Percentiles rank a stretch among this genome's conserved stretches.
Conservation (phyloP, 1,140 invertebrate species). For the Drosophila chauvacae region DNA sequence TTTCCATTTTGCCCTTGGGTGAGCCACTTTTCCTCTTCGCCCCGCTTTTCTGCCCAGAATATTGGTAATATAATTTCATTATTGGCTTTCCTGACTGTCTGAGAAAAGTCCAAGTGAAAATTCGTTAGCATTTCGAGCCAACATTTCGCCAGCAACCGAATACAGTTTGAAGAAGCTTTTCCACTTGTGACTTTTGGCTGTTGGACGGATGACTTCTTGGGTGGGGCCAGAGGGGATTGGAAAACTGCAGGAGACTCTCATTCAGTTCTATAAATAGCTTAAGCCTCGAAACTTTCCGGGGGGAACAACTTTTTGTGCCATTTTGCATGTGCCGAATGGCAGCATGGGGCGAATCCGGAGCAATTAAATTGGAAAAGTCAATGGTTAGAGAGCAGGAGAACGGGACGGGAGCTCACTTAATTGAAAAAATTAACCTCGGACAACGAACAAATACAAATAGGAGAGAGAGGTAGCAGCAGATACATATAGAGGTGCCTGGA, state of each 20-base stretch:
- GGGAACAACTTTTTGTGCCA: slow-evolving; percentile 33
- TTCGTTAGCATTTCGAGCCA: slow-evolving; percentile 19
- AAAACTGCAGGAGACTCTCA: slow-evolving; percentile 25
- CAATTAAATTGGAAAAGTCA: slow-evolving; percentile 57
- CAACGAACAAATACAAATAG: slow-evolving; percentile 50
- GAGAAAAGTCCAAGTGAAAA: slow-evolving; percentile 23
- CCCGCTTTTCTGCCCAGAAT: slow-evolving; percentile 11
- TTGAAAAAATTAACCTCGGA: slow-evolving; percentile 75
- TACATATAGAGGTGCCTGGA: slow-evolving; percentile 38
- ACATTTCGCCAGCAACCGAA: slow-evolving; percentile 29
- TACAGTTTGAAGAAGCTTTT: slow-evolving; percentile 45
- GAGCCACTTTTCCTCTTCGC: background rate
- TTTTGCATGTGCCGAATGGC: slow-evolving; percentile 32
- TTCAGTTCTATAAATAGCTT: slow-evolving; percentile 55
- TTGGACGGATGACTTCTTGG: slow-evolving; percentile 19
- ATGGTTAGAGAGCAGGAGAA: slow-evolving; percentile 20
- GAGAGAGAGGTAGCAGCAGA: background rate
- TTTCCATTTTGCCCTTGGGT: slow-evolving; percentile 19
- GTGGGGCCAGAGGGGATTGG: background rate
- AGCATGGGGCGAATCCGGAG: slow-evolving; percentile 12
- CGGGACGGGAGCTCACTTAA: slow-evolving; percentile 54
- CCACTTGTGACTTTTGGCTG: slow-evolving; percentile 56
- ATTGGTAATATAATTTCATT: slow-evolving; percentile 70
- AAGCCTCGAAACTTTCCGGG: slow-evolving; percentile 52
- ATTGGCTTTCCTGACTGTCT: slow-evolving; percentile 38